Conservation (phyloP, 2,888 invertebrate genomes). For the Busseola fusca region DNA sequence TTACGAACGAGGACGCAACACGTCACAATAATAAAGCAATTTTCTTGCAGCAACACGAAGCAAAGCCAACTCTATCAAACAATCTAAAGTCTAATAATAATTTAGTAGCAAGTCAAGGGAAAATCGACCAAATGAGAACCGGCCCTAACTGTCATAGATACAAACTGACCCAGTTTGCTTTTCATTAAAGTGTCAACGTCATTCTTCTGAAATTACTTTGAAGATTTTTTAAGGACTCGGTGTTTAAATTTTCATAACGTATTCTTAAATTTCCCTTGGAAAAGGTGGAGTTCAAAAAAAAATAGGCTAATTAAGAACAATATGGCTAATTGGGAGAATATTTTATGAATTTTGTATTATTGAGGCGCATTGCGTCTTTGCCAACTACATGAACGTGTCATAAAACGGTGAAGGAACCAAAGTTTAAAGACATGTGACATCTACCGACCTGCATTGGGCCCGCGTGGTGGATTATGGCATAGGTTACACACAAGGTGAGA, state of each 20-base stretch:
- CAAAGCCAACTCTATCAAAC: constrained; percentile 38
- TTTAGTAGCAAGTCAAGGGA: constrained; percentile 48
- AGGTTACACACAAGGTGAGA: too few relatives aligned
- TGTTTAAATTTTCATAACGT: constrained; percentile 37
- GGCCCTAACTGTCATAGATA: constrained; percentile 54
- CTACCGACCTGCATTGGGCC: not conserved
- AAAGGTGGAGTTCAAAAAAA: constrained; percentile 19
- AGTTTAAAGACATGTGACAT: not conserved
- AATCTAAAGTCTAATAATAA: constrained; percentile 52
- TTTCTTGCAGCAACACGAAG: constrained; percentile 21
- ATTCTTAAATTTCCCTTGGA: constrained; percentile 33
- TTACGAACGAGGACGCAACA: constrained; percentile 14
- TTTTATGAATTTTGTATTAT: constrained; percentile 5
- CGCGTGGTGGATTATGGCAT: not conserved
- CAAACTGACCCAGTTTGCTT: constrained; percentile 59
- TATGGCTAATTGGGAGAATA: constrained; percentile 28
- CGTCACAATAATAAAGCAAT: constrained; percentile 29
- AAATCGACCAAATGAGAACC: constrained; percentile 51
- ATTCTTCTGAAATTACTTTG: constrained; percentile 51
- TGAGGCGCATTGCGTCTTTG: constrained; percentile 2
- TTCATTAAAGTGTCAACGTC: constrained; percentile 59
- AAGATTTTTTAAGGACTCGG: constrained; percentile 39
- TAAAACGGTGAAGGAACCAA: not conserved
- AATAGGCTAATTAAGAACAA: constrained; percentile 32
- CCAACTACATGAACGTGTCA: not conserved